Percentiles rank a stretch among this genome's conserved stretches.
Conservation (phyloP, 2,888 invertebrate genomes). For the Eurytoma californica region DNA sequence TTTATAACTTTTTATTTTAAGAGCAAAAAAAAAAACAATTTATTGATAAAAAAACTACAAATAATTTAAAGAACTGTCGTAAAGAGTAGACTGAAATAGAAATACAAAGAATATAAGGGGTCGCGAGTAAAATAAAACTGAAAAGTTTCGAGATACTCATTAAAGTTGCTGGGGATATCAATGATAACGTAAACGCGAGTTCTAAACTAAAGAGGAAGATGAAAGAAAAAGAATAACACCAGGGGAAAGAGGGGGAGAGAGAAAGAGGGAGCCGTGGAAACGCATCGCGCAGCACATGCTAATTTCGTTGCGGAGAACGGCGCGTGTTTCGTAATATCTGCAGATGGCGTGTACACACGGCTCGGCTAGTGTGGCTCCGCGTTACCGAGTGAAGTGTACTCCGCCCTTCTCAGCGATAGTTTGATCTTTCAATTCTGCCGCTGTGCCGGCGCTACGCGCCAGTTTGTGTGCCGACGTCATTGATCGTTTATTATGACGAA, state of each 20-base stretch:
- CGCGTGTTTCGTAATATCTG: conserved; percentile 10
- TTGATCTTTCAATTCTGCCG: conserved; percentile 8
- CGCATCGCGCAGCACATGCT: background rate
- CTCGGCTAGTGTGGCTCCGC: background rate
- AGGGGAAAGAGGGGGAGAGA: background rate
- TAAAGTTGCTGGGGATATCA: conserved; percentile 3
- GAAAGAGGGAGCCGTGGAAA: background rate
- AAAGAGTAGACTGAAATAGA: no score
- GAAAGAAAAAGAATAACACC: background rate
- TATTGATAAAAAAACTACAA: no score
- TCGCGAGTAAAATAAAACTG: background rate
- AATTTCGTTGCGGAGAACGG: conserved; percentile 3
- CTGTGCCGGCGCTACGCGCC: background rate
- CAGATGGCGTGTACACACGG: conserved; percentile 12
- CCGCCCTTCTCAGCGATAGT: background rate
- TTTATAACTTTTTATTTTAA: no score
- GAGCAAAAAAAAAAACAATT: no score
- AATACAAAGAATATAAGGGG: no score
- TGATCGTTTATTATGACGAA: conserved; percentile 8
- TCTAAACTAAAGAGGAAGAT: background rate
- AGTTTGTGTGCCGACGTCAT: background rate
- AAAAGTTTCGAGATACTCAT: background rate
- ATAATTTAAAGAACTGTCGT: no score
- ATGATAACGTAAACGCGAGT: background rate
- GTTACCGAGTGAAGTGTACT: conserved; percentile 15